Evolutionary conservation across 2,888 invertebrate genomes (phyloP), one percentile per base, ranked within the genome.

Genomic region (Melanophora roralis): DNA sequence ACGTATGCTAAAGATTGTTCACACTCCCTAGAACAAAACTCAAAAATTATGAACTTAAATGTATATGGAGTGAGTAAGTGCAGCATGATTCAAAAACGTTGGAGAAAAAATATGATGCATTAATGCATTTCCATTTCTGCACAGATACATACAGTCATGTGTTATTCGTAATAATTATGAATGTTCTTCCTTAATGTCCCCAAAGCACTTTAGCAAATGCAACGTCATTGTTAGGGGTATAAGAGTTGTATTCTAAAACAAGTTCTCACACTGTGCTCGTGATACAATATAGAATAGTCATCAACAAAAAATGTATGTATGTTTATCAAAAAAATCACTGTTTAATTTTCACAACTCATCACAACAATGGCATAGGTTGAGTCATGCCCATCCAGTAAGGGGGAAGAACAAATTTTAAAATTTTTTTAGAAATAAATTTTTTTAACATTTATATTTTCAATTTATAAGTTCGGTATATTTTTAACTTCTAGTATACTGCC

Each of bases 51-150:
- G 5, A 27, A 7, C n/a, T 19, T 16, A 34, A 32, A 14, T 11
- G 27, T 32, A n/a, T 23, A 8, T 11, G 14, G 49, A 51, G 23
- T 74, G 67, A 74, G 74, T 74, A 74, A 74, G 67, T 68, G 75
- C 75, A 60, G 53, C 72, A 64, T 64, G 45, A 45, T 12, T 21
- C 62, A 69, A 57, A 32, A 36, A 12, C 12, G 36, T 19, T 36
- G 34, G n/a, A 34, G 3, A 34, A 53, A 49, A 40, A 49, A 43
- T 19, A 43, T 51, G 19, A 40, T 49, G 43, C 32, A 34, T 60
- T 59, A 21, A 59, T 59, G 59, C 69, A 69, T 43, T 53, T 53
- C 45, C 45, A 55, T 72, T 72, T 16, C 45, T 64, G 53, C 62
- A 45, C n/a, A n/a, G n/a, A 23, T 38, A 2, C n/a, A 23, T 38